Percentiles rank a stretch among this genome's conserved stretches.
phyloP scores from a whole-genome alignment of 2,113 vertebrate species.

The Echinops telfairi region DNA sequence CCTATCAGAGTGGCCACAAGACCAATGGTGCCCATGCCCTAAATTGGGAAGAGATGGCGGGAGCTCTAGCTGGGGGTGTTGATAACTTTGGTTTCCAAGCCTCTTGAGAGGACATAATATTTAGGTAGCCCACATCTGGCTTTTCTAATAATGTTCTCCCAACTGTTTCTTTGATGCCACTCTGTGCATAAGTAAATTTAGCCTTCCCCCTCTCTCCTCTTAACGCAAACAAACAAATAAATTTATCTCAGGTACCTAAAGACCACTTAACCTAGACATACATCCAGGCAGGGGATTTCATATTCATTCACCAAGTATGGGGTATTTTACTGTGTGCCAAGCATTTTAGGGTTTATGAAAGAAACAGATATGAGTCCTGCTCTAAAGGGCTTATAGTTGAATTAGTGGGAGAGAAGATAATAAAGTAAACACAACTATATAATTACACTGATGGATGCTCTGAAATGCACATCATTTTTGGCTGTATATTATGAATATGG shows the following conservation, averaged over 20 bases:
- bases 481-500: background rate
- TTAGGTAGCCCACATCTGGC: conserved; percentile 38
- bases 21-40: background rate
- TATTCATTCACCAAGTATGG: background rate
- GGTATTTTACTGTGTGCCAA: background rate
- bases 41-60: background rate
- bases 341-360: background rate
- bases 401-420: background rate
- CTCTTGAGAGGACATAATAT: background rate
- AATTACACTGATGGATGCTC: background rate
- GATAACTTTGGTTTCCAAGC: conserved; percentile 30
- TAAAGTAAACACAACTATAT: background rate
- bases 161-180: background rate
- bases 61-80: background rate
- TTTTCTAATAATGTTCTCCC: background rate
- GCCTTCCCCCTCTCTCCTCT: too few relatives aligned
- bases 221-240: background rate
- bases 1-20: background rate
- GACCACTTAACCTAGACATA: background rate
- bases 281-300: background rate
- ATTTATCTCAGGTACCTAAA: background rate
- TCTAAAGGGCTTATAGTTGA: too few relatives aligned
- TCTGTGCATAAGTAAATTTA: background rate
- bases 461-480: background rate
- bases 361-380: background rate